Conservation (phyloP, 2,888 invertebrate genomes). For the Rotaria macrura region DNA sequence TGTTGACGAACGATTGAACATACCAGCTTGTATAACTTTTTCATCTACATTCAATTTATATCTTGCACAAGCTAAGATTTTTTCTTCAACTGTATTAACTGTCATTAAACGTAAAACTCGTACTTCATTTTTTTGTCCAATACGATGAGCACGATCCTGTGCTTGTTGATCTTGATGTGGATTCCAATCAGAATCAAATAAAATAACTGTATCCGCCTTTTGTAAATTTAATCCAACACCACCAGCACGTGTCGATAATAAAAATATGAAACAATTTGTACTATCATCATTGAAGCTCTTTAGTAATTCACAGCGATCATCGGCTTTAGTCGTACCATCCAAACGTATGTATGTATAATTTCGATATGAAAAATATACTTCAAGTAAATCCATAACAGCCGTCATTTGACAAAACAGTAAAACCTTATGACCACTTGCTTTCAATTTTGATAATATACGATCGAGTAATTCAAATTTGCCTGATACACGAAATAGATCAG, state of each 20-base stretch:
- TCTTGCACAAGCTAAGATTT: slow-evolving; percentile 84
- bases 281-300: slow-evolving; percentile 56
- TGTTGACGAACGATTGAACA: slow-evolving; percentile 98
- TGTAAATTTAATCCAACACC: slow-evolving; percentile 94
- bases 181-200: slow-evolving; percentile 99
- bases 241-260: slow-evolving; percentile 90
- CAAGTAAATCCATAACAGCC: slow-evolving; percentile 93
- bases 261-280: slow-evolving; percentile 84
- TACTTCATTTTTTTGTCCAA: slow-evolving; percentile 95
- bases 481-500: slow-evolving; percentile 80
- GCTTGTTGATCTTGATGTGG: slow-evolving; percentile 99
- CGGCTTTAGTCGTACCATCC: slow-evolving; percentile 94
- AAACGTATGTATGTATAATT: slow-evolving; percentile 75
- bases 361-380: slow-evolving; percentile 86
- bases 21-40: slow-evolving; percentile 98
- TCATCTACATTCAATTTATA: slow-evolving; percentile 99
- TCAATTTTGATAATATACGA: slow-evolving; percentile 87
- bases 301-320: slow-evolving; percentile 85
- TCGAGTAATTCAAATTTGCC: slow-evolving; percentile 96
- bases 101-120: slow-evolving; percentile 92
- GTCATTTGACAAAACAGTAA: slow-evolving; percentile 99
- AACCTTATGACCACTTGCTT: slow-evolving; percentile 80
- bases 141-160: slow-evolving; percentile 97
- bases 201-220: slow-evolving; percentile 93
- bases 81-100: slow-evolving; percentile 94